These are phyloP conservation scores for Desoria tigrina DNA, from an alignment of 2,888 invertebrate species.

Conservation along the genomic window DNA sequence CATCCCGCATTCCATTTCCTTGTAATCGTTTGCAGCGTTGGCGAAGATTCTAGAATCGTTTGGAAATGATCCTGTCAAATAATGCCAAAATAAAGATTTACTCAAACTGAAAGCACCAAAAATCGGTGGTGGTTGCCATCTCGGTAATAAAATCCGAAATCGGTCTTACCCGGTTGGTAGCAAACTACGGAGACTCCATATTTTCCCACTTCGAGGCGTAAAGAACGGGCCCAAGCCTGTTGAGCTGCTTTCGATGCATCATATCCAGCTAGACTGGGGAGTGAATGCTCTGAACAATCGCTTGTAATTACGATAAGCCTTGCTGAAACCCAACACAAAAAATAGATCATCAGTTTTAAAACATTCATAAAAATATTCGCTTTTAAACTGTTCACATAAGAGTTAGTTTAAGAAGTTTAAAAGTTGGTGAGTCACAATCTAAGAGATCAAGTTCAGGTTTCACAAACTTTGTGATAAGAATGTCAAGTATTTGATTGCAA, in stretches of 20 bases:
- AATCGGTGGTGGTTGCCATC: background rate
- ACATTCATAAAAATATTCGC: background rate
- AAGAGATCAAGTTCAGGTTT: background rate
- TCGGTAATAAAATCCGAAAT: background rate
- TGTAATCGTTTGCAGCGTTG: slow-evolving; percentile 64
- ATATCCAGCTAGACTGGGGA: slow-evolving; percentile 76
- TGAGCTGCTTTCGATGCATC: slow-evolving; percentile 80
- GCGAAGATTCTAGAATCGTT: slow-evolving; percentile 69
- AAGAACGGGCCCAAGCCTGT: slow-evolving; percentile 69
- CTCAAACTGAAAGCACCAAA: background rate
- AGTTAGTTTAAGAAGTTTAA: too few relatives aligned
- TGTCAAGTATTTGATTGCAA: background rate
- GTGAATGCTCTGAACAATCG: slow-evolving; percentile 72
- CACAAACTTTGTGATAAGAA: background rate
- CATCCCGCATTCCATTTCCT: slow-evolving; percentile 68
- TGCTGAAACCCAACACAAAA: slow-evolving; percentile 59
- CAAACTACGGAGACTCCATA: slow-evolving; percentile 72
- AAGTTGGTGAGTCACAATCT: background rate
- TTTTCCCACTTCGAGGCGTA: slow-evolving; percentile 72
- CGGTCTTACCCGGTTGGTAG: slow-evolving; percentile 69
- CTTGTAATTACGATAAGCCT: slow-evolving; percentile 80
- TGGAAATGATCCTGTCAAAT: slow-evolving; percentile 67
- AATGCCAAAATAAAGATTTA: slow-evolving; percentile 14
- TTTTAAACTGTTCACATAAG: background rate
- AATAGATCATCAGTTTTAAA: too few relatives aligned